These are phyloP conservation scores for Atopsyche davidsoni DNA, from an alignment of 1,140 invertebrate genomes.

Conservation along the genomic window DNA sequence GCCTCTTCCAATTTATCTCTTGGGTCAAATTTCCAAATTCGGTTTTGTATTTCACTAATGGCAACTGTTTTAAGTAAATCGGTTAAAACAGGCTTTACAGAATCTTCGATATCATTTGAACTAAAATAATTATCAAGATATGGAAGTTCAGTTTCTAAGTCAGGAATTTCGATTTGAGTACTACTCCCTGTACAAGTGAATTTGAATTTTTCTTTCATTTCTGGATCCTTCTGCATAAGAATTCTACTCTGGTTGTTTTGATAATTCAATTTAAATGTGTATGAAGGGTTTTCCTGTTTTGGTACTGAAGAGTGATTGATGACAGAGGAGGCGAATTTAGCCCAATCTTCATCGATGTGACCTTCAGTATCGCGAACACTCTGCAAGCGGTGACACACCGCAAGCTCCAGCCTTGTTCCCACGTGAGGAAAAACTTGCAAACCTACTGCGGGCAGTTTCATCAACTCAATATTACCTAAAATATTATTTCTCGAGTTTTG, in stretches of 20 bases:
- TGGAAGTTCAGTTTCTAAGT: constrained; percentile 1
- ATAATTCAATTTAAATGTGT: constrained; percentile 35
- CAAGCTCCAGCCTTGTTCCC: constrained; percentile 32
- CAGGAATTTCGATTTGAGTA: constrained; percentile 8
- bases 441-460: constrained; percentile 34
- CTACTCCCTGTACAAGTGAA: background rate
- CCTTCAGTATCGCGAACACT: constrained; percentile 22
- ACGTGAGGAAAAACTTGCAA: constrained; percentile 35
- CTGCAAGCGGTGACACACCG: constrained; percentile 27
- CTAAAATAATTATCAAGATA: constrained; percentile 16
- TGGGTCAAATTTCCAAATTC: constrained; percentile 23
- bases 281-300: constrained; percentile 16
- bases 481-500: constrained; percentile 27
- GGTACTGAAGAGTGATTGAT: constrained; percentile 21
- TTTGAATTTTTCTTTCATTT: constrained; percentile 9
- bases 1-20: constrained; percentile 19
- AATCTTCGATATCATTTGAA: constrained; percentile 14
- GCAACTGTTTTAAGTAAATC: constrained; percentile 37
- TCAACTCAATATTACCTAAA: constrained; percentile 31
- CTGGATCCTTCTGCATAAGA: constrained; percentile 31
- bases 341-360: constrained; percentile 32
- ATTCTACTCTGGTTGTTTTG: constrained; percentile 35
- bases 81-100: constrained; percentile 31
- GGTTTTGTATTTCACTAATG: constrained; percentile 34
- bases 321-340: constrained; percentile 37